Conservation (phyloP, 2,888 invertebrate genomes). For the Papilio elwesi region DNA sequence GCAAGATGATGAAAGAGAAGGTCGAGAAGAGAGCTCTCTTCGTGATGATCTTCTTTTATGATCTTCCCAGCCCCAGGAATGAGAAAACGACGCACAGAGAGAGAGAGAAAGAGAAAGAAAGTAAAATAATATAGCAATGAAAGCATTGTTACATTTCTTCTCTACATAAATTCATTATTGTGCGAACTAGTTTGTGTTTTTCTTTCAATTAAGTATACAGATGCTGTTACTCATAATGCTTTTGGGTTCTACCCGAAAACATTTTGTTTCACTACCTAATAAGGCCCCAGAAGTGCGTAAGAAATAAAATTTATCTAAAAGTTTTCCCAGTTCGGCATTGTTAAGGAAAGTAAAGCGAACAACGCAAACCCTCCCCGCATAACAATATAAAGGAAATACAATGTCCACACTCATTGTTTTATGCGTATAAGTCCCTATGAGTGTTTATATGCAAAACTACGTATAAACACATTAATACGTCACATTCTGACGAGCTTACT, state of each 20-base stretch:
- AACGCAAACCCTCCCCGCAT: constrained; percentile 15
- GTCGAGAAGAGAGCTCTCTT: too few species aligned
- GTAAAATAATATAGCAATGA: too few species aligned
- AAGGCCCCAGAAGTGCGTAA: constrained; percentile 2
- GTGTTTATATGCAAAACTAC: not conserved
- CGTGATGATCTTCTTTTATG: too few species aligned
- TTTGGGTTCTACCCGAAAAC: constrained; percentile 18
- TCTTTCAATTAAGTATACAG: not conserved
- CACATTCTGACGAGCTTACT: too few species aligned
- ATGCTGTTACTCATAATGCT: not conserved
- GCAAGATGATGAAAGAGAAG: too few species aligned
- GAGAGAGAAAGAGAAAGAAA: too few species aligned
- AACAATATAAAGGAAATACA: not conserved
- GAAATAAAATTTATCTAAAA: constrained; percentile 19
- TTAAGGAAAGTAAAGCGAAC: constrained; percentile 3
- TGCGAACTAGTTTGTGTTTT: not conserved
- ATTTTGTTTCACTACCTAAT: constrained; percentile 29
- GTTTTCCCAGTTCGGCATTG: constrained; percentile 6
- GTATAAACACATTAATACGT: too few species aligned
- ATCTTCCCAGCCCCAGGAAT: too few species aligned
- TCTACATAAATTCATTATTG: not conserved
- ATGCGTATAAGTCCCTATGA: not conserved
- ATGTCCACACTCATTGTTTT: not conserved
- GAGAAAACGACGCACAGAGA: too few species aligned
- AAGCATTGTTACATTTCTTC: too few species aligned